A percentile compares a stretch with the other conserved stretches of the same genome.
These are phyloP conservation scores for Leptestheria dahalacensis DNA, from an alignment of 1,140 invertebrate species.

Conservation along the genomic window DNA sequence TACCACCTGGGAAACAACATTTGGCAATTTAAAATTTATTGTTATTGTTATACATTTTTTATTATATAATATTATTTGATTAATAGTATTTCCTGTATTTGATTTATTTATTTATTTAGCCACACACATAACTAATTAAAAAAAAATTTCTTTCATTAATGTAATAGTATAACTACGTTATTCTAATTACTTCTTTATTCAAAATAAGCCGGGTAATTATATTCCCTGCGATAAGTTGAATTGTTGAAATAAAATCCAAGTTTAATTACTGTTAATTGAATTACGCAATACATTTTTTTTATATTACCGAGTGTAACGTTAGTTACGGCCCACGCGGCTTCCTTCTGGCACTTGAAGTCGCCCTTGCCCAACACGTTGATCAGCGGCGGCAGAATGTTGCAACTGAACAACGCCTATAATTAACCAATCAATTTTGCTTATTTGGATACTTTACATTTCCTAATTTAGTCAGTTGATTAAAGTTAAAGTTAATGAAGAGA, in stretches of 20 bases:
- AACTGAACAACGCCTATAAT: neutral
- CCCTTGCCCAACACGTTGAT: conserved; percentile 35
- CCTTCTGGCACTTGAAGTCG: conserved; percentile 60
- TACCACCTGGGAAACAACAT: conserved; percentile 39
- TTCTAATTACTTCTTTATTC: too few species aligned
- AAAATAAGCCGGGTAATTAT: too few species aligned
- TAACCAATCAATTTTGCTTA: neutral
- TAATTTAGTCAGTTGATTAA: conserved; percentile 11
- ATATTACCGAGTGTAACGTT: conserved; percentile 44
- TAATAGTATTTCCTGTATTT: too few species aligned
- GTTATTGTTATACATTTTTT: neutral
- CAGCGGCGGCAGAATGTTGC: neutral
- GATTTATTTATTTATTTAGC: too few species aligned
- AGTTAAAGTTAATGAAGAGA: neutral
- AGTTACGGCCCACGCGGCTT: conserved; percentile 65
- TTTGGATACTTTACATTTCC: neutral
- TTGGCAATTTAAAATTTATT: neutral
- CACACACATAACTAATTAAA: too few species aligned
- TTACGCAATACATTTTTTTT: too few species aligned
- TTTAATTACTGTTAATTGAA: too few species aligned
- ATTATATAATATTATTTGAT: too few species aligned
- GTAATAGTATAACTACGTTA: too few species aligned
- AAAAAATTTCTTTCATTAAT: too few species aligned
- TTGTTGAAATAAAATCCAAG: too few species aligned
- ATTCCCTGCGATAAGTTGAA: too few species aligned